Base-by-base conservation (phyloP, 2,113 vertebrate species). In the Macquaria australasica region DNA sequence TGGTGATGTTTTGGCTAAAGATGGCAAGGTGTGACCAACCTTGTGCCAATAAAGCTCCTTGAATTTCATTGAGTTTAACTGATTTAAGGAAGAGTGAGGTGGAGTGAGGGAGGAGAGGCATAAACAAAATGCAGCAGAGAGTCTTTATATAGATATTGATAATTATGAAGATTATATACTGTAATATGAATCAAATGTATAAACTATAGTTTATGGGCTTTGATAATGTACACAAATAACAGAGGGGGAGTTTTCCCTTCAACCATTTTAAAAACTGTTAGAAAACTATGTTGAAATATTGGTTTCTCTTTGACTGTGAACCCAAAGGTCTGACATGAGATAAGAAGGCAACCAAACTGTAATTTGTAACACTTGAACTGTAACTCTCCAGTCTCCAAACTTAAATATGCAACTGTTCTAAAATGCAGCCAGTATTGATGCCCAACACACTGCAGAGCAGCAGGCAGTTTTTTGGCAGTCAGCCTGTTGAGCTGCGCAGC, bases 381-480 rank as follows among this genome's bases (percentile, higher is more conserved):
- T 43, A 5, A 28, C 39, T 12, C 9, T 67, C 20, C 23, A n/a
- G 16, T 31, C 39, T 81, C 50, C 28, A 31, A 37, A 37, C n/a
- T 15, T 73, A 7, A 45, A 12, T 45, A 37, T 14, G 53, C 39
- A 34, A 2, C 41, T 8, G 2, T 31, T 41, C 14, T 41, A 6
- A 64, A 43, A 25, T 28, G 12, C 48, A 14, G 62, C 25, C 39
- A 21, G 14, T 37, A 41, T 63, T 37, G 73, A 82, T 73, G 28
- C 28, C 28, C 37, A 28, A 37, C 28, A 77, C 77, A 31, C 58
- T 28, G 56, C 63, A 55, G 50, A 37, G 45, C 69, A 82, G 45
- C 76, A 80, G 76, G 51, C 66, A 15, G 16, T 3, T n/a, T 68
- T 62, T n/a, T 68, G 25, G 37, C 15, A 20, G 8, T 28, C 31